phyloP scores from a whole-genome alignment of 2,888 invertebrate species.

The Tinea pellionella region DNA sequence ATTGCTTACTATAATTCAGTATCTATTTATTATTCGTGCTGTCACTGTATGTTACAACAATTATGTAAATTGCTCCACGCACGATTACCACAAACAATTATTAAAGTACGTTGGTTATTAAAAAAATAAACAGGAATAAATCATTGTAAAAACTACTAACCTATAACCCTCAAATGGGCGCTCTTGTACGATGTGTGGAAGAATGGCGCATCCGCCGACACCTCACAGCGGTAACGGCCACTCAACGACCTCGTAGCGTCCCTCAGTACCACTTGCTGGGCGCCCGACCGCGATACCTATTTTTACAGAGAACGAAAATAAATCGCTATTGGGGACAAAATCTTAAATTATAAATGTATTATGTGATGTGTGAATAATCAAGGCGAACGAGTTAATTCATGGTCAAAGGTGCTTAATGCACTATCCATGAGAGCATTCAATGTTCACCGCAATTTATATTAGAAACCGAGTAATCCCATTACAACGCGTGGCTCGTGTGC shows the following conservation, averaged over 20 bases:
- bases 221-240: constrained; percentile 80
- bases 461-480: constrained; percentile 39
- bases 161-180: constrained; percentile 77
- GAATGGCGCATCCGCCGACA: constrained; percentile 79
- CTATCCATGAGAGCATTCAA: neutral
- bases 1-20: neutral
- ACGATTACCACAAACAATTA: too few species aligned
- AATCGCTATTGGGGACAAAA: neutral
- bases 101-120: too few species aligned
- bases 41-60: neutral
- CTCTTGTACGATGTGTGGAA: constrained; percentile 77
- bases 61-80: neutral
- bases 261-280: constrained; percentile 74
- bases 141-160: constrained; percentile 59
- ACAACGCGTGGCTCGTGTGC: constrained; percentile 23
- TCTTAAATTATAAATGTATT: neutral
- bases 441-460: constrained; percentile 37
- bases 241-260: constrained; percentile 74
- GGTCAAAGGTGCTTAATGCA: neutral
- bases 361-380: neutral
- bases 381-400: neutral
- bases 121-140: neutral
- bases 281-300: constrained; percentile 73
- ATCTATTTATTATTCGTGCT: neutral
- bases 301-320: constrained; percentile 3